These are phyloP conservation scores for Drosophila sordidula DNA, from an alignment of 2,888 invertebrate species.

Conservation along the genomic window DNA sequence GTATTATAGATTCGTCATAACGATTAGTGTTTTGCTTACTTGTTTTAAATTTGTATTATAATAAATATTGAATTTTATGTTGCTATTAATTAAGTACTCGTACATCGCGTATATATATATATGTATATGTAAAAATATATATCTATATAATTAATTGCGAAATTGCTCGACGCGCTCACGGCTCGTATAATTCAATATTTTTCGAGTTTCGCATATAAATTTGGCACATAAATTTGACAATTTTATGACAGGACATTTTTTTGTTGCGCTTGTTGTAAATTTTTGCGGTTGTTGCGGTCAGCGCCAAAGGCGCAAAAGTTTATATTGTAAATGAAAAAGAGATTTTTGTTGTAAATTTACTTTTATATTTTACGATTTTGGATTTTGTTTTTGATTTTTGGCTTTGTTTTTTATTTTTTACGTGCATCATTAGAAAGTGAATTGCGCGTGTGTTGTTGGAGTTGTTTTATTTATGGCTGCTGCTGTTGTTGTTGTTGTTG, in stretches of 20 bases:
- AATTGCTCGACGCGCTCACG: constrained; percentile 14
- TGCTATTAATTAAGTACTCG: constrained; percentile 16
- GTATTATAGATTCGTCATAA: constrained; percentile 16
- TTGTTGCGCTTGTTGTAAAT: constrained; percentile 11
- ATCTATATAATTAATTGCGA: constrained; percentile 28
- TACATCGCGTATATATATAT: constrained; percentile 8
- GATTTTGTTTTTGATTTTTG: constrained; percentile 2
- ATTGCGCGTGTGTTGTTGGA: constrained; percentile 58
- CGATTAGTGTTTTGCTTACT: background rate
- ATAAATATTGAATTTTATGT: constrained; percentile 33
- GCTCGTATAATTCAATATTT: constrained; percentile 38
- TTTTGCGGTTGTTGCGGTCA: constrained; percentile 35
- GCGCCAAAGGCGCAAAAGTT: constrained; percentile 37
- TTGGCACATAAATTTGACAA: constrained; percentile 60
- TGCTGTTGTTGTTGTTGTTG: constrained; percentile 25
- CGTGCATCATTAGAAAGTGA: constrained; percentile 65
- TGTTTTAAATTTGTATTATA: constrained; percentile 1
- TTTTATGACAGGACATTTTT: constrained; percentile 67
- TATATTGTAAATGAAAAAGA: constrained; percentile 41
- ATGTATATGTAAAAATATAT: background rate
- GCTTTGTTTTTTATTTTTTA: constrained; percentile 37
- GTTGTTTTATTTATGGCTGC: constrained; percentile 27
- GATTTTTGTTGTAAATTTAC: constrained; percentile 23
- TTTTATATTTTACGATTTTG: constrained; percentile 17
- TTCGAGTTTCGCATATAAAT: constrained; percentile 40